A percentile compares a stretch with the other conserved stretches of the same genome.
Conservation (phyloP, 2,797 vertebrate genomes). For the Pangasius sanitwongsei region DNA sequence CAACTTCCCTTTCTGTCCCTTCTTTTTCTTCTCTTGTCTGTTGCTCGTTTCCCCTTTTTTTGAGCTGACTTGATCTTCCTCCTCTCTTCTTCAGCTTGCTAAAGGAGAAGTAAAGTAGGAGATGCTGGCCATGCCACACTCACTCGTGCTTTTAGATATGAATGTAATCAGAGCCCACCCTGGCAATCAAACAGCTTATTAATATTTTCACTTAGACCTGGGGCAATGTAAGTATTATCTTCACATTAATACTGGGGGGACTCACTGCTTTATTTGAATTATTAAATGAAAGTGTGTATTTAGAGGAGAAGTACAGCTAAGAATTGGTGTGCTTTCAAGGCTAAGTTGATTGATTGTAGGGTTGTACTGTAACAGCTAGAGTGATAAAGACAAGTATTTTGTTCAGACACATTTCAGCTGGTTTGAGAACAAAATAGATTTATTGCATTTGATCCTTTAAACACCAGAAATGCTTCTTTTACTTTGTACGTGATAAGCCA, state of each 20-base stretch:
- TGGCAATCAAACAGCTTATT: constrained; percentile 14
- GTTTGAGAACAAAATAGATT: not conserved
- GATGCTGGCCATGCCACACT: constrained; percentile 42
- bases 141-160: constrained; percentile 33
- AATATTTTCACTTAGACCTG: constrained; percentile 25
- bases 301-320: not conserved
- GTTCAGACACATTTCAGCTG: not conserved
- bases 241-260: not conserved
- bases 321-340: not conserved
- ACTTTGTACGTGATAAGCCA: not conserved
- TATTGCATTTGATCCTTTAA: not conserved
- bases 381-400: not conserved
- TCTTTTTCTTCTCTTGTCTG: constrained; percentile 71
- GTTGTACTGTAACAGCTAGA: not conserved
- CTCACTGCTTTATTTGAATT: not conserved
- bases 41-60: constrained; percentile 71
- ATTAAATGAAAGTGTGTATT: not conserved
- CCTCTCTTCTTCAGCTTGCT: constrained; percentile 44
- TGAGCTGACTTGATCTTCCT: constrained; percentile 48
- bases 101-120: constrained; percentile 60
- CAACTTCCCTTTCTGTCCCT: constrained; percentile 67
- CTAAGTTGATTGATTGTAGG: not conserved
- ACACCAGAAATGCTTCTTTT: not conserved
- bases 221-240: constrained; percentile 41
- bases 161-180: constrained; percentile 19